Evolutionary conservation across 2,888 invertebrate species (phyloP), one percentile per base, ranked within the genome.

Genomic region (Diplolepis rosae): DNA sequence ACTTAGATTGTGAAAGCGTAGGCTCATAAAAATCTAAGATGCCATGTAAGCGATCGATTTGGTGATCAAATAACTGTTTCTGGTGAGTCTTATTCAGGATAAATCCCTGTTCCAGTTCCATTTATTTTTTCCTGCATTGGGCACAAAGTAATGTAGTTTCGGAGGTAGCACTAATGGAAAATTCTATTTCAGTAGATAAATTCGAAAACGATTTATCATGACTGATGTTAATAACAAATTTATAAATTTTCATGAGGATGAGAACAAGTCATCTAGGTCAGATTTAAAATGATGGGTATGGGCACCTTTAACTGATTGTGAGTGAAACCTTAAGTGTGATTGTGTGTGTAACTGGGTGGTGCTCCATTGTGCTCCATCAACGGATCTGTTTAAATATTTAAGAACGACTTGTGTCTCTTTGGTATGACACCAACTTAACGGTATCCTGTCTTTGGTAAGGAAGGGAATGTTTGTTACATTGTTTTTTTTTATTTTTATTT

Each of bases 301-400:
- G 73, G 70, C 27, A 65, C 52, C 50, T 69, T 32, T 22, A 68
- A 73, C 18, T 13, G 39, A 61, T 35, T 42, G 56, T 13, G 39
- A 61, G 61, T 42, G 56, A 61, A 61, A 27, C 9, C 61, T 61
- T 61, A 27, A 9, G 35, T 39, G 9, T 15, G 39, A 39, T 27
- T 39, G 39, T 61, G 27, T 61, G 39, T 61, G 61, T 61, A 61
- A 61, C 39, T 27, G 27, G 61, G 24, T 61, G 75, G 68, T 69
- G 73, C 65, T 80, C 82, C 83, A 86, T 87, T 87, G 86, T 86
- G 70, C 77, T 83, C 77, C 79, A 71, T 73, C 74, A 73, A 70
- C 67, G 79, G 73, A 81, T 81, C 81, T 85, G 79, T 85, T 87
- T 87, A 86, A 87, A 87, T 88, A 88, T 88, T 88, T 83, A 88